A percentile compares a stretch with the other conserved stretches of the same genome.
Conservation (phyloP, 2,888 invertebrate species). For the Orthosia cruda region DNA sequence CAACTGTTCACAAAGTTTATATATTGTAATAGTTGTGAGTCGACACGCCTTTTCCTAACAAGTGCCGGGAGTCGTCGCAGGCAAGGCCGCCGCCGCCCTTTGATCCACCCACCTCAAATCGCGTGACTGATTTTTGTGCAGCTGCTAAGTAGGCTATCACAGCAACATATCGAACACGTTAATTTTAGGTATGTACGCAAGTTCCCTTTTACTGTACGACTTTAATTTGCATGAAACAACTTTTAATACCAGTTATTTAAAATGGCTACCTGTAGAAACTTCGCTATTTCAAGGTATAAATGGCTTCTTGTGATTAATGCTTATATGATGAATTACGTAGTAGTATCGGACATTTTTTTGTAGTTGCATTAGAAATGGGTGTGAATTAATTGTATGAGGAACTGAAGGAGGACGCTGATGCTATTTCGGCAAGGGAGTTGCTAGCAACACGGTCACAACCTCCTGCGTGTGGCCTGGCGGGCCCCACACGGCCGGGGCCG, state of each 20-base stretch:
- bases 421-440: constrained; percentile 91
- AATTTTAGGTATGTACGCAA: constrained; percentile 66
- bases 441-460: constrained; percentile 92
- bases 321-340: constrained; percentile 17
- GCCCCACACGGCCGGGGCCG: constrained; percentile 92
- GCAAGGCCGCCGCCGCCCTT: constrained; percentile 91
- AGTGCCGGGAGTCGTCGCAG: constrained; percentile 91
- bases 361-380: constrained; percentile 68
- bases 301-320: constrained; percentile 37
- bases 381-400: constrained; percentile 74
- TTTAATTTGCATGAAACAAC: constrained; percentile 34
- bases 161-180: constrained; percentile 66
- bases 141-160: constrained; percentile 76
- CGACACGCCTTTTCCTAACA: constrained; percentile 92
- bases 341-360: constrained; percentile 12
- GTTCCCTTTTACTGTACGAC: constrained; percentile 45
- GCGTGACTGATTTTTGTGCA: constrained; percentile 89
- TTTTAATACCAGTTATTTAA: constrained; percentile 46
- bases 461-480: constrained; percentile 91
- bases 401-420: constrained; percentile 82
- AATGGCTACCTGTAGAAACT: constrained; percentile 58
- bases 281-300: constrained; percentile 17
- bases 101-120: constrained; percentile 91
- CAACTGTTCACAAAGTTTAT: constrained; percentile 73
- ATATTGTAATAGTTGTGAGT: constrained; percentile 85